phyloP scores from a whole-genome alignment of 2,888 invertebrate species.

The Entomobrya proxima region DNA sequence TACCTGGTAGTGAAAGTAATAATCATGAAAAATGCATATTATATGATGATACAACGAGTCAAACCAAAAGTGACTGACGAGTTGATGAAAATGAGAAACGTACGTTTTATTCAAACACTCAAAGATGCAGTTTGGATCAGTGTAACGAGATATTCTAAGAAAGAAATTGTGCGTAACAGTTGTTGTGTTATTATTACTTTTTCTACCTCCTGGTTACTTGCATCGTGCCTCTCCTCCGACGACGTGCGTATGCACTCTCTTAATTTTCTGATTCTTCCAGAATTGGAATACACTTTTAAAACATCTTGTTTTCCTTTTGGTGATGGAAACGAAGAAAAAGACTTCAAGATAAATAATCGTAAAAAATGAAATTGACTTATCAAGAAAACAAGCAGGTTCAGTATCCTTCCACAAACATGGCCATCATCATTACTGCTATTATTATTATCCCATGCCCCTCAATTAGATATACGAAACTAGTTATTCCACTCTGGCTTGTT shows the following conservation, averaged over 20 bases:
- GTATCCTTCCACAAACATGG: constrained; percentile 30
- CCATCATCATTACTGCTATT: constrained; percentile 52
- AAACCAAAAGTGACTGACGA: constrained; percentile 59
- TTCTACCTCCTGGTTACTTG: constrained; percentile 46
- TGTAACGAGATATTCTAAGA: not conserved
- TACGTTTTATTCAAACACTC: not conserved
- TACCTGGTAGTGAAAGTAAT: not conserved
- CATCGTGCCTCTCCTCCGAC: not conserved
- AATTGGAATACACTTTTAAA: constrained; percentile 35
- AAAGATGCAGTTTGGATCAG: not conserved
- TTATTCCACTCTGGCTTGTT: constrained; percentile 39
- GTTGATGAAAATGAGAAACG: constrained; percentile 49
- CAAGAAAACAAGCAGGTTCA: constrained; percentile 69
- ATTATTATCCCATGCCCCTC: constrained; percentile 51
- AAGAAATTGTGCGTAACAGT: constrained; percentile 38
- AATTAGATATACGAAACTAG: constrained; percentile 61
- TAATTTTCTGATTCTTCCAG: constrained; percentile 54
- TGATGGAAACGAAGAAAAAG: constrained; percentile 45
- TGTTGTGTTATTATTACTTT: constrained; percentile 43
- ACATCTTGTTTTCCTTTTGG: constrained; percentile 5
- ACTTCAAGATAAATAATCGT: constrained; percentile 64
- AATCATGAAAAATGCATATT: constrained; percentile 53
- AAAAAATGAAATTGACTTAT: constrained; percentile 71
- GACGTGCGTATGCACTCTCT: constrained; percentile 44
- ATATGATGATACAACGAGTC: no score